Evolutionary conservation across 2,113 vertebrate genomes (phyloP).

Genomic region (Protobothrops mucrosquamatus): DNA sequence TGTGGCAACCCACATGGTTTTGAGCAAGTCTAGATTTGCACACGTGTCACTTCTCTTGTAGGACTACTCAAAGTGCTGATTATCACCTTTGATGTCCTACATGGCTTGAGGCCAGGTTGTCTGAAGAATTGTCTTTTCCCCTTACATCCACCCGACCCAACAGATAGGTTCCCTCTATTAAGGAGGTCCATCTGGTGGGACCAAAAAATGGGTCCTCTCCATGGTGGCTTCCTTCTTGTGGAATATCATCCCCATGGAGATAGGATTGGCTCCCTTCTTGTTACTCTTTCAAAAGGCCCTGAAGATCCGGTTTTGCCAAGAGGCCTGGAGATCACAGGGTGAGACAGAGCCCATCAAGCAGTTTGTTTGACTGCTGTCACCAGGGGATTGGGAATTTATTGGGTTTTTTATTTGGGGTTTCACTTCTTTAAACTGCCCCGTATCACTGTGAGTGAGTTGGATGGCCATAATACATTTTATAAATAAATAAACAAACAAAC

Average conservation of each 20-base stretch:
- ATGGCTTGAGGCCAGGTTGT: no score
- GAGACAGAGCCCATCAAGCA: no score
- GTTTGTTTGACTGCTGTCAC: no score
- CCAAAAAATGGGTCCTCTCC: not conserved
- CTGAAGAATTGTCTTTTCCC: no score
- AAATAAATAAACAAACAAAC: not conserved
- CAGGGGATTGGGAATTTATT: no score
- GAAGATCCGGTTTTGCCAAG: not conserved
- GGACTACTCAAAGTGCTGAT: no score
- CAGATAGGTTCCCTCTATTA: no score
- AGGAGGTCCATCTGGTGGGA: not conserved
- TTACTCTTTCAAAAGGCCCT: not conserved
- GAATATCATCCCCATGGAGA: not conserved
- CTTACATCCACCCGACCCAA: not conserved
- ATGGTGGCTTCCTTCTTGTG: not conserved
- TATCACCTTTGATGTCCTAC: no score
- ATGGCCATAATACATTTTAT: not conserved
- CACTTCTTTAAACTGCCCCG: not conserved
- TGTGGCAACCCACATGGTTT: no score
- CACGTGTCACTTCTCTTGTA: no score
- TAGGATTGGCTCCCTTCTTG: no score
- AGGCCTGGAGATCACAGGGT: not conserved
- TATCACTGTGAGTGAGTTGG: not conserved
- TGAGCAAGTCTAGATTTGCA: no score
- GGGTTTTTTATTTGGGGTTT: not conserved